Evolutionary conservation across 2,113 vertebrate genomes (phyloP).

Genomic region (Lophius piscatorius): DNA sequence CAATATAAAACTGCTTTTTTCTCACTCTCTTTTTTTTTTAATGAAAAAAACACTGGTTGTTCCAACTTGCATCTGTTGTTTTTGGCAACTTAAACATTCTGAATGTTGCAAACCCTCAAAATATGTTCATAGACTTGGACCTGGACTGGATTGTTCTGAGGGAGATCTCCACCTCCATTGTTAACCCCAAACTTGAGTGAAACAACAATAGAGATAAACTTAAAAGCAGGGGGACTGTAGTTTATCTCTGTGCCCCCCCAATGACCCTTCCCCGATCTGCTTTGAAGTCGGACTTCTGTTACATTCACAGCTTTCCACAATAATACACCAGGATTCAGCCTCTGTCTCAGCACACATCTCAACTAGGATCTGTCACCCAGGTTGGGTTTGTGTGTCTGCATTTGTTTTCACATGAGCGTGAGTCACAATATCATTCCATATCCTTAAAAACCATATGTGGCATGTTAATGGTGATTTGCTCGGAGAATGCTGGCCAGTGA

Average conservation of each 20-base stretch:
- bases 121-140: too few species aligned
- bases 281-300: constrained; percentile 28
- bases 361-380: background rate
- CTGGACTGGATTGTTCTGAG: background rate
- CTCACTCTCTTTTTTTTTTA: too few species aligned
- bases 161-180: background rate
- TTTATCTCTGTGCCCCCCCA: constrained; percentile 3
- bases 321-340: background rate
- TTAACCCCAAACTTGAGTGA: background rate
- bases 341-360: background rate
- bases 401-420: background rate
- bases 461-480: background rate
- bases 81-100: too few species aligned
- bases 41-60: too few species aligned
- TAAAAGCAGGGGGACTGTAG: background rate
- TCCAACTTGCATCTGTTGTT: too few species aligned
- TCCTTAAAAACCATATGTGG: constrained; percentile 3
- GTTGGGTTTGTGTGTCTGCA: background rate
- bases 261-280: constrained; percentile 10
- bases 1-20: too few species aligned
- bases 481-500: constrained; percentile 13
- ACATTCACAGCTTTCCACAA: constrained; percentile 11
- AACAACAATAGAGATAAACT: constrained; percentile 17
- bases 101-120: too few species aligned
- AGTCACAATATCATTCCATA: constrained; percentile 7